These are phyloP conservation scores for Microchirus variegatus DNA, from an alignment of 2,797 vertebrate genomes.

Conservation along the genomic window DNA sequence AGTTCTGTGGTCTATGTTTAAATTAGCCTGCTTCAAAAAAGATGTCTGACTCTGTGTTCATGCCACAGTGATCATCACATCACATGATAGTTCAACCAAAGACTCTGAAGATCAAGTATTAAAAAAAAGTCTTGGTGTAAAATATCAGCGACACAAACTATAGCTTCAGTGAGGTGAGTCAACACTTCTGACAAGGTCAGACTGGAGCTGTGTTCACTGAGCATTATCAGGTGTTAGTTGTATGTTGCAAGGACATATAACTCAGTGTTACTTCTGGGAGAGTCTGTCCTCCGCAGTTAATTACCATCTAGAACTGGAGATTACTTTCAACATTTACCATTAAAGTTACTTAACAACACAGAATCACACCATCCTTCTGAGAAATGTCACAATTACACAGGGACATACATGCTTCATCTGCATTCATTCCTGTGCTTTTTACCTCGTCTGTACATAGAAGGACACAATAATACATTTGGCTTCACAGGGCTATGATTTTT, in stretches of 20 bases:
- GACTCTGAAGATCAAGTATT: too few species aligned
- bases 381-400: slow-evolving; percentile 2
- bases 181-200: slow-evolving; percentile 4
- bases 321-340: slow-evolving; percentile 8
- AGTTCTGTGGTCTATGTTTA: too few species aligned
- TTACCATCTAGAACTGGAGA: not conserved
- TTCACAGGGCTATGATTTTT: not conserved
- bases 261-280: not conserved
- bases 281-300: not conserved
- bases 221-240: not conserved
- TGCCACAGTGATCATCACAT: too few species aligned
- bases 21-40: too few species aligned
- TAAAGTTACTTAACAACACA: not conserved
- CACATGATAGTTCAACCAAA: too few species aligned
- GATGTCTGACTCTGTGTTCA: too few species aligned
- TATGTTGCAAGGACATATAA: not conserved
- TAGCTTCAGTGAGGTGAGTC: not conserved
- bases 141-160: too few species aligned
- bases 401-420: not conserved
- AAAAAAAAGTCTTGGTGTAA: too few species aligned
- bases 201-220: not conserved
- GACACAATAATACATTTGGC: not conserved
- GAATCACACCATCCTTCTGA: not conserved
- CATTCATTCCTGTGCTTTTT: not conserved
- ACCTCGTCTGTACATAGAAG: not conserved